These are phyloP conservation scores for Taurulus bubalis DNA, from an alignment of 2,113 vertebrate species.

Conservation along the genomic window DNA sequence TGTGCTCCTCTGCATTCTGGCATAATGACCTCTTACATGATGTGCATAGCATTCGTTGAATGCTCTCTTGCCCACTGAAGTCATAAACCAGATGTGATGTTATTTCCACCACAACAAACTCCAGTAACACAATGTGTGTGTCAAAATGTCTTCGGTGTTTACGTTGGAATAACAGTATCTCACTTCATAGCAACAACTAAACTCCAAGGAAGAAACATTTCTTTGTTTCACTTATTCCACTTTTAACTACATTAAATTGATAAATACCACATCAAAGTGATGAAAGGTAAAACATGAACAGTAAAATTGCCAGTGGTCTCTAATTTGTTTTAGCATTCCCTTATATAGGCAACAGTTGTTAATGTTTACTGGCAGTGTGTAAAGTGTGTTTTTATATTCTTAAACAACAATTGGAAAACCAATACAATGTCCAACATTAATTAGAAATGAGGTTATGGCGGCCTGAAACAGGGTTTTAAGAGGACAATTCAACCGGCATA, in stretches of 20 bases:
- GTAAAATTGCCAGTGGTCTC: constrained; percentile 21
- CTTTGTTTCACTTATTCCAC: constrained; percentile 11
- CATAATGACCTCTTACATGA: not conserved
- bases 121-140: not conserved
- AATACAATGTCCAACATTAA: constrained; percentile 58
- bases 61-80: not conserved
- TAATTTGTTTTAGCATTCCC: constrained; percentile 20
- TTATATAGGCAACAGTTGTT: constrained; percentile 8
- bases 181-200: constrained; percentile 2
- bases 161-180: not conserved
- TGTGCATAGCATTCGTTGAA: constrained; percentile 3
- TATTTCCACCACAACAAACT: not conserved
- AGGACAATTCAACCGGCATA: constrained; percentile 33
- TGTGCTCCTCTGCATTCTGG: constrained; percentile 10
- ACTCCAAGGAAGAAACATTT: not conserved
- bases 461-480: constrained; percentile 33
- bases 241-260: not conserved
- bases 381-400: constrained; percentile 30
- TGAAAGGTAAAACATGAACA: constrained; percentile 18
- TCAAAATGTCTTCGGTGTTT: not conserved
- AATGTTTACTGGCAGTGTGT: constrained; percentile 29
- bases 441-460: constrained; percentile 47
- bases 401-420: constrained; percentile 47
- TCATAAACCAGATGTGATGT: constrained; percentile 6
- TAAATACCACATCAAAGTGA: constrained; percentile 9